Percentiles rank a stretch among this genome's conserved stretches.
Evolutionary conservation across 2,113 vertebrate genomes (phyloP).

Genomic region (Macrotus californicus): DNA sequence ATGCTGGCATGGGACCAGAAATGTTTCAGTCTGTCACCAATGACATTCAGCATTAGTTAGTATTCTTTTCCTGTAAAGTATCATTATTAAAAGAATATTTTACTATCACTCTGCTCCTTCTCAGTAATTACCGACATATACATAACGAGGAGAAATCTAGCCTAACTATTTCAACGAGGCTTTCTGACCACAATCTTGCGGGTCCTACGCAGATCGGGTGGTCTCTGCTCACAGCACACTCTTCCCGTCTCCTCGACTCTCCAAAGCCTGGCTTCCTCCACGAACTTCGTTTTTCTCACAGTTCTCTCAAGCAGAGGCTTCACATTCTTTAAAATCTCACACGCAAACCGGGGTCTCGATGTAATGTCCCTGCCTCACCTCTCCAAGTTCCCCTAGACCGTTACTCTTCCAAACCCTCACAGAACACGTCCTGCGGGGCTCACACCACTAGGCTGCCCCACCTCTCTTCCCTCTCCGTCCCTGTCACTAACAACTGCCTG

Average conservation of each 20-base stretch:
- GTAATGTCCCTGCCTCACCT: not conserved
- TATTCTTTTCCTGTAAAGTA: not conserved
- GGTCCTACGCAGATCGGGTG: not conserved
- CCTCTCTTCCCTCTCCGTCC: not conserved
- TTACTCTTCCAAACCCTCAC: not conserved
- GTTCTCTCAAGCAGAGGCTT: not conserved
- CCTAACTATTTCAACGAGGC: not conserved
- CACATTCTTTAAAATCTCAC: not conserved
- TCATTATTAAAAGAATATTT: constrained; percentile 23
- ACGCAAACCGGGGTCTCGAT: not conserved
- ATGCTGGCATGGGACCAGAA: not conserved
- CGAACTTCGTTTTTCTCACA: not conserved
- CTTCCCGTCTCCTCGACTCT: not conserved
- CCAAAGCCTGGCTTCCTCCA: not conserved
- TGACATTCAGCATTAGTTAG: not conserved
- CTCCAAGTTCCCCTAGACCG: not conserved
- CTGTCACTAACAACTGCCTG: not conserved
- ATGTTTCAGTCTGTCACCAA: constrained; percentile 23
- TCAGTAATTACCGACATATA: constrained; percentile 30
- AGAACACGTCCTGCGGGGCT: not conserved
- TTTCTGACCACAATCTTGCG: not conserved
- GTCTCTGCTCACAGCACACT: not conserved
- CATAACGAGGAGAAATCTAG: constrained; percentile 18
- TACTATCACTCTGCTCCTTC: not conserved
- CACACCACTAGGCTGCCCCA: not conserved